Conservation (phyloP, 2,888 invertebrate species). For the Coelopa pilipes region DNA sequence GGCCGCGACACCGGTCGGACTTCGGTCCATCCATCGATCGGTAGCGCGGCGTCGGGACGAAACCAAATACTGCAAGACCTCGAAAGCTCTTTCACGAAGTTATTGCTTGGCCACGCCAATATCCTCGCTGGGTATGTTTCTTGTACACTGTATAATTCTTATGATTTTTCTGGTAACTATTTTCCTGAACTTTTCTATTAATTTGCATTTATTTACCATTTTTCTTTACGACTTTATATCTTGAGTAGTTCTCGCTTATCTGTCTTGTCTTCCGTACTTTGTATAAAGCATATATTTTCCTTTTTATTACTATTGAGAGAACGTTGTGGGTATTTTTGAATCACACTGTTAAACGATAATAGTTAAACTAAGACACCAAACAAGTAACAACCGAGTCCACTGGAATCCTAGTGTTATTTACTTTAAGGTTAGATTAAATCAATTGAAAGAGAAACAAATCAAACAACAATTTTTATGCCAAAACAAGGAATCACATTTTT, state of each 20-base stretch:
- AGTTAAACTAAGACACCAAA: conserved; percentile 32
- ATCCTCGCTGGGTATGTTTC: not conserved
- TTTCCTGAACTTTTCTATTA: not conserved
- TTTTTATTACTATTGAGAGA: not conserved
- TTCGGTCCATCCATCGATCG: too few relatives aligned
- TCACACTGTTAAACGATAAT: not conserved
- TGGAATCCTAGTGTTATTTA: conserved; percentile 18
- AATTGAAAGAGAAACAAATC: conserved; percentile 8
- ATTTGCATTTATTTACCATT: not conserved
- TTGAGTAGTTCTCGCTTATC: not conserved
- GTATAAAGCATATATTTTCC: not conserved
- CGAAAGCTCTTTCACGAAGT: too few relatives aligned
- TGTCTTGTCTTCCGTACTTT: not conserved
- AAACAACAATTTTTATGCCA: conserved; percentile 23
- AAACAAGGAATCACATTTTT: conserved; percentile 7
- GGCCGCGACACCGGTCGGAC: too few relatives aligned
- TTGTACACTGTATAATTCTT: not conserved
- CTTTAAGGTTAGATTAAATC: conserved; percentile 6
- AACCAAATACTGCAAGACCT: too few relatives aligned
- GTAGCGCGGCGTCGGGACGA: too few relatives aligned
- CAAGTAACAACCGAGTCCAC: conserved; percentile 24
- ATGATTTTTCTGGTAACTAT: not conserved
- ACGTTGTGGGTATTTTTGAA: not conserved
- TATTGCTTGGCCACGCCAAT: not conserved
- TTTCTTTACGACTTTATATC: not conserved